phyloP scores from a whole-genome alignment of 1,140 invertebrate genomes.

The Tetramorium simillimum region DNA sequence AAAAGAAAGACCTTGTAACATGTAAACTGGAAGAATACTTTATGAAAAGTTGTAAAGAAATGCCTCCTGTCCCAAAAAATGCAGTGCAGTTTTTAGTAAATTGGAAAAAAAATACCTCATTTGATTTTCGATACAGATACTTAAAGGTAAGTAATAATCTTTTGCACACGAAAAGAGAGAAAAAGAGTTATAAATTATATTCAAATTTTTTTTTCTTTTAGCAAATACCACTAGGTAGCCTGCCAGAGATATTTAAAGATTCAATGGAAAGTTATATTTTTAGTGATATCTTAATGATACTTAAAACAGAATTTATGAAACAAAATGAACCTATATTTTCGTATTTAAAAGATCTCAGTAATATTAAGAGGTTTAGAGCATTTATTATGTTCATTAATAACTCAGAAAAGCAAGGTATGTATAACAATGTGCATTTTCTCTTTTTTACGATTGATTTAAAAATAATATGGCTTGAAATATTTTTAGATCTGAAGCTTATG shows the following conservation, averaged over 20 bases:
- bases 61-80: conserved; percentile 85
- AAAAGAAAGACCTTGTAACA: neutral
- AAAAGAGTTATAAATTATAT: neutral
- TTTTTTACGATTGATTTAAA: conserved; percentile 1
- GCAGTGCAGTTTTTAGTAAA: conserved; percentile 87
- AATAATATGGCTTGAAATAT: conserved; percentile 56
- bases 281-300: conserved; percentile 85
- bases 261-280: conserved; percentile 87
- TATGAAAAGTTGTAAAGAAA: conserved; percentile 39
- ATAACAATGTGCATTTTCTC: conserved; percentile 37
- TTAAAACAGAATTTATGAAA: conserved; percentile 81
- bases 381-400: conserved; percentile 83
- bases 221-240: conserved; percentile 85
- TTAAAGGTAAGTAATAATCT: conserved; percentile 78
- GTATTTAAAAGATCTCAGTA: conserved; percentile 79
- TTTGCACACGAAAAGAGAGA: neutral
- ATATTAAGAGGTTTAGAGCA: conserved; percentile 84
- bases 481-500: conserved; percentile 78
- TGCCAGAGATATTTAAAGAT: conserved; percentile 87
- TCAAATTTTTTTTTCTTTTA: conserved; percentile 76
- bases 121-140: conserved; percentile 80
- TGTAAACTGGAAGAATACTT: conserved; percentile 23
- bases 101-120: conserved; percentile 84
- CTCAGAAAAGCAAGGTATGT: conserved; percentile 83
- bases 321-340: conserved; percentile 77